These are phyloP conservation scores for Anolis sagrei DNA, from an alignment of 2,113 vertebrate species.

Conservation along the genomic window DNA sequence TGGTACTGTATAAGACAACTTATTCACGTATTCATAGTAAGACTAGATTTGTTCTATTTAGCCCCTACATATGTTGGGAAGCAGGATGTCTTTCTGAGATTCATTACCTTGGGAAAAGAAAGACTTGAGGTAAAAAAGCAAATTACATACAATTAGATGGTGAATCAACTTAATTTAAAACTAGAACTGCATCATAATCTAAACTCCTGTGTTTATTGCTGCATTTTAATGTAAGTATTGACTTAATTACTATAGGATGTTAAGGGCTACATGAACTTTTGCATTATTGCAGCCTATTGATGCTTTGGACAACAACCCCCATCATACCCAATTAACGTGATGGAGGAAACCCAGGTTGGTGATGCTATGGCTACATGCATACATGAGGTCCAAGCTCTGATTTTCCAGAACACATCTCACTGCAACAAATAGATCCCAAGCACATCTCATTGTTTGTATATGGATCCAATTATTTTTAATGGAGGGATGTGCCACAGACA, in stretches of 20 bases:
- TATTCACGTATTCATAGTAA: not conserved
- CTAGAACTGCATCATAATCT: not conserved
- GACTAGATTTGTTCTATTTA: not conserved
- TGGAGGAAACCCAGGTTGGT: not conserved
- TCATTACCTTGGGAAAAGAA: not conserved
- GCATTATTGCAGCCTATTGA: not conserved
- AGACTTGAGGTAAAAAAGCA: not conserved
- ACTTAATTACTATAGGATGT: not conserved
- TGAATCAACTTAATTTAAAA: not conserved
- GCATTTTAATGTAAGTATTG: not conserved
- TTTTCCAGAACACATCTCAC: not conserved
- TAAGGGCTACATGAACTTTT: not conserved
- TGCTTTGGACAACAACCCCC: not conserved
- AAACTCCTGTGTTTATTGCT: not conserved
- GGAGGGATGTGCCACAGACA: not conserved
- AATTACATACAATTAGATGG: not conserved
- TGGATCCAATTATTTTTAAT: not conserved
- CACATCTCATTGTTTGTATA: not conserved
- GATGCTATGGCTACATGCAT: too few relatives aligned
- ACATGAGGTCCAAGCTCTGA: not conserved
- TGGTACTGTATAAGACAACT: not conserved
- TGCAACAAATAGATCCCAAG: not conserved
- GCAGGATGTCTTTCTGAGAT: not conserved
- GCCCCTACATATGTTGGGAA: not conserved
- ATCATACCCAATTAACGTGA: not conserved